Evolutionary conservation across 2,888 invertebrate genomes (phyloP), one percentile per base, ranked within the genome.

Genomic region (Xestoiulus laeticollis): DNA sequence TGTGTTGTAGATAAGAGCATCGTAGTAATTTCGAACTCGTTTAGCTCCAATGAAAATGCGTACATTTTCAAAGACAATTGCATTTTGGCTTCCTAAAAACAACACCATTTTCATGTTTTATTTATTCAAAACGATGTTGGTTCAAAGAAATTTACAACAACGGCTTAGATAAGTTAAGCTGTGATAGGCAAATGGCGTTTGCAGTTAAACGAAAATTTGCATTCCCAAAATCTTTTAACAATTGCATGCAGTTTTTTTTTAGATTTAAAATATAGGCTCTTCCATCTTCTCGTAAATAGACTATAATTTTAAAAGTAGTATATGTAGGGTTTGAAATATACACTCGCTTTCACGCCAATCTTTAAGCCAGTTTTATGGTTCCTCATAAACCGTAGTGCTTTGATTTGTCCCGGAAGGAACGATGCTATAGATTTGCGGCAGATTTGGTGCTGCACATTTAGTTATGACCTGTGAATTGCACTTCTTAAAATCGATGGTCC

Each of bases 391-490:
- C 30, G 78, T 78, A 78, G 78, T 78, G 78, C 78, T 78, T 78
- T 78, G 78, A 78, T 78, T 78, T 78, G 30, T 78, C 78, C 68
- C 78, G 78, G 30, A 78, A 30, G 30, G 78, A 78, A 30, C 14
- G 78, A 30, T 30, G 12, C 14, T 30, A 30, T 78, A 30, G 1
- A 30, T 19, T 19, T 68, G n/a, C 68, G 68, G 10, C 22, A 26
- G 68, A 68, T 78, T 78, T 78, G 26, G 78, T 68, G 10, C 68
- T 10, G 68, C 68, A 26, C 26, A 68, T 68, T 68, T 68, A 68
- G 68, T 78, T 78, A 78, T 78, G 78, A 78, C 78, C 78, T 78
- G 78, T 78, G 78, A 78, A 78, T 78, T 78, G 78, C 78, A 30
- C 78, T 78, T 78, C 78, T 78, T 78, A 78, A 78, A 30, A 78